Percentiles rank a stretch among this genome's conserved stretches.
Conservation (phyloP, 1,140 invertebrate genomes). For the Dendrolimus punctatus region DNA sequence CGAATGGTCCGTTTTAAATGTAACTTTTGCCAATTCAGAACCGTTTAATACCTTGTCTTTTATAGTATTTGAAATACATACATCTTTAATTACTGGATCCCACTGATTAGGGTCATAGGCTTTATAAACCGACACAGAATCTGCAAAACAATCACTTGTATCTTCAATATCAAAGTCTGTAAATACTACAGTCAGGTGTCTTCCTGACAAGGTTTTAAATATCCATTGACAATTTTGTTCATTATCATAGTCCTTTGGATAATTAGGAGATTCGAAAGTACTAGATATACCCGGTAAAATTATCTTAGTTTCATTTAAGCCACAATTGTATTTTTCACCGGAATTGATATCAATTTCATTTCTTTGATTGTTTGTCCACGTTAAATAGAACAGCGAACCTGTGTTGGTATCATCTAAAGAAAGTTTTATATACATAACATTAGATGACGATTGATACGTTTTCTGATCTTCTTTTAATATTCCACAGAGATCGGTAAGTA, state of each 20-base stretch:
- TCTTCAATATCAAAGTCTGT: constrained; percentile 74
- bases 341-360: constrained; percentile 20
- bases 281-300: constrained; percentile 13
- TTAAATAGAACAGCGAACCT: constrained; percentile 75
- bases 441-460: constrained; percentile 73
- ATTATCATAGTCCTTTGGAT: constrained; percentile 79
- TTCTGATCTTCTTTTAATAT: constrained; percentile 45
- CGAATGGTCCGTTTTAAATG: constrained; percentile 56
- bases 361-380: constrained; percentile 69
- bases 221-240: constrained; percentile 85
- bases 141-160: constrained; percentile 68
- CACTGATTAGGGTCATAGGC: constrained; percentile 53
- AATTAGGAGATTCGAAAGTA: constrained; percentile 82
- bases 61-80: constrained; percentile 70
- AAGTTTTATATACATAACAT: constrained; percentile 76
- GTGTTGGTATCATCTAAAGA: constrained; percentile 41
- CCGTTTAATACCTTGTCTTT: constrained; percentile 28
- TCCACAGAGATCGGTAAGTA: constrained; percentile 74
- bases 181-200: constrained; percentile 75
- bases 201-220: constrained; percentile 72
- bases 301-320: constrained; percentile 49
- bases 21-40: constrained; percentile 49
- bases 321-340: constrained; percentile 52
- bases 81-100: constrained; percentile 57
- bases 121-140: constrained; percentile 74